Percentiles rank a stretch among this genome's conserved stretches.
Evolutionary conservation across 2,888 invertebrate genomes (phyloP).

Genomic region (Emesis furor): DNA sequence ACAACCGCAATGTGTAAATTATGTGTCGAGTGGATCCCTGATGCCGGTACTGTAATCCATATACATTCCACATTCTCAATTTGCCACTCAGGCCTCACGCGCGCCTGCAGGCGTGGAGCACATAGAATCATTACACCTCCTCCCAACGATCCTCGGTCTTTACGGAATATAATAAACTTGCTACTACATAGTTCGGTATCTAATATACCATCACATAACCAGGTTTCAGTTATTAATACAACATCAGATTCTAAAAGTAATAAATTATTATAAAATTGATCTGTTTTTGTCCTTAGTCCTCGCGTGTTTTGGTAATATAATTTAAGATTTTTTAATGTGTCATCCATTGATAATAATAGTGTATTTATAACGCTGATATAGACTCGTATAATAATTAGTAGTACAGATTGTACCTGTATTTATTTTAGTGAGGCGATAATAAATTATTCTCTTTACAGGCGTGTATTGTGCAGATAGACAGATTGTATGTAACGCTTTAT

Average conservation of each 20-base stretch:
- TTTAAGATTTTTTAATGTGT: not conserved
- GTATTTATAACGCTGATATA: too few relatives aligned
- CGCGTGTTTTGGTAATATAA: constrained; percentile 29
- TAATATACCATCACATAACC: not conserved
- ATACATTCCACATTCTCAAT: not conserved
- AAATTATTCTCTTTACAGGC: too few relatives aligned
- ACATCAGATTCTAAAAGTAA: constrained; percentile 1
- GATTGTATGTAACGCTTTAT: too few relatives aligned
- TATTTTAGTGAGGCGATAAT: too few relatives aligned
- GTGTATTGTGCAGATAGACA: too few relatives aligned
- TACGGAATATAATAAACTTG: not conserved
- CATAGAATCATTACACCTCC: constrained; percentile 1
- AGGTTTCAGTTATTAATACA: constrained; percentile 5
- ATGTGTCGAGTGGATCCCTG: not conserved
- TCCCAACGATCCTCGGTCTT: constrained; percentile 9
- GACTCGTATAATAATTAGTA: too few relatives aligned
- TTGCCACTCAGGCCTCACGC: not conserved
- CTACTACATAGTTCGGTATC: not conserved
- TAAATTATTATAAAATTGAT: constrained; percentile 8
- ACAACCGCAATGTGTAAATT: not conserved
- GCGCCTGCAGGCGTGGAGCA: not conserved
- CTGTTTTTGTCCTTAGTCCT: constrained; percentile 21
- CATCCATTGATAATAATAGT: constrained; percentile 3
- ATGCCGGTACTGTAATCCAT: not conserved
- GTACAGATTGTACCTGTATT: too few relatives aligned